Conservation (phyloP, 2,888 invertebrate genomes). For the Scaptodrosophila latifasciaeformis region DNA sequence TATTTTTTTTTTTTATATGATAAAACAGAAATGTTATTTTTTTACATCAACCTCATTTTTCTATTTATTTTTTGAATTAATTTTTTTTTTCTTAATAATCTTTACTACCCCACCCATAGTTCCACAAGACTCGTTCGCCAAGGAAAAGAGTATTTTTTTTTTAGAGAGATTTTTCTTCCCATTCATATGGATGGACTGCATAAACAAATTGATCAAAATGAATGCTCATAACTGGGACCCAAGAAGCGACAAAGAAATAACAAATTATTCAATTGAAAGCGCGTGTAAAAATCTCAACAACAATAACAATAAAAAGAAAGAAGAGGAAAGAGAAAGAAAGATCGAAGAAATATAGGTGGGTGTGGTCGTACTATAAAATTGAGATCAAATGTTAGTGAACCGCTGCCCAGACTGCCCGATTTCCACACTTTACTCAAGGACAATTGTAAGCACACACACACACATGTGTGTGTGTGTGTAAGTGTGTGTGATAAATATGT, state of each 20-base stretch:
- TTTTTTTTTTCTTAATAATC: too few relatives aligned
- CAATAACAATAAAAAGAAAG: not conserved
- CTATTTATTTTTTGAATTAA: too few relatives aligned
- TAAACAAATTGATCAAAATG: constrained; percentile 39
- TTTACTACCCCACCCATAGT: too few relatives aligned
- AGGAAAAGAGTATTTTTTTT: too few relatives aligned
- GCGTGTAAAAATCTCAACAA: constrained; percentile 7
- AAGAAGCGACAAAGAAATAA: constrained; percentile 16
- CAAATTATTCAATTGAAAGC: constrained; percentile 21
- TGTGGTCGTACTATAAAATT: constrained; percentile 1
- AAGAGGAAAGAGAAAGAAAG: not conserved
- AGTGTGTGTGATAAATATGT: constrained; percentile 14
- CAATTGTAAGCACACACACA: not conserved
- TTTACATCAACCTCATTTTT: too few relatives aligned
- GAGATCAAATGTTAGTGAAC: constrained; percentile 27
- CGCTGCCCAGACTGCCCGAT: too few relatives aligned
- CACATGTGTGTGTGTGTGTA: constrained; percentile 1
- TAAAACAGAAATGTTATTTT: too few relatives aligned
- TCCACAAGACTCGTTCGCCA: too few relatives aligned
- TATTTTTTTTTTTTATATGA: too few relatives aligned
- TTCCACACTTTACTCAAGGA: constrained; percentile 1
- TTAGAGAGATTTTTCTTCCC: too few relatives aligned
- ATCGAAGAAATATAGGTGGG: not conserved
- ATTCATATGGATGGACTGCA: too few relatives aligned
- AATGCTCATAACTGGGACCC: too few relatives aligned